Conservation (phyloP, 2,113 vertebrate genomes). For the Heteronetta atricapilla region DNA sequence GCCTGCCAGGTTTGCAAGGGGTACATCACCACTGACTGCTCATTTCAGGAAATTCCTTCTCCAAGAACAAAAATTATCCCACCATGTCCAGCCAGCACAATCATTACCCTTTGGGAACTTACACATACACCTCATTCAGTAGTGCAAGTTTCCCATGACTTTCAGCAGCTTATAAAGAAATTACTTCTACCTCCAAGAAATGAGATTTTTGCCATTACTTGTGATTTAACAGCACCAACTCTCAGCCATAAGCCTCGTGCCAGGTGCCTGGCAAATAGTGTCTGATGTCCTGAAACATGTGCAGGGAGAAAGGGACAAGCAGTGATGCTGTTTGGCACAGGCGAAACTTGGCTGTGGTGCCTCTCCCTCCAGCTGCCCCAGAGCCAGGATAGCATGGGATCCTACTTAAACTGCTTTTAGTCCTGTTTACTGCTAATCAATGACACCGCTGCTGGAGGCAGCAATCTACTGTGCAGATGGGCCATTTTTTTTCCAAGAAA, state of each 20-base stretch:
- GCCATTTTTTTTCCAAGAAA: background rate
- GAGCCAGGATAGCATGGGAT: background rate
- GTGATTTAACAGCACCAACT: background rate
- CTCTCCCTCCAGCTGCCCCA: background rate
- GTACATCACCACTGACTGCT: background rate
- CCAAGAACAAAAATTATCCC: background rate
- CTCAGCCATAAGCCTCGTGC: background rate
- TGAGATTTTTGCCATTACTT: background rate
- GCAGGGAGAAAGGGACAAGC: background rate
- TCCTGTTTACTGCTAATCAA: background rate
- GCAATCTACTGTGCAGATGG: background rate
- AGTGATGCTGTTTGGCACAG: background rate
- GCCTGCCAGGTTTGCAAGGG: accelerated
- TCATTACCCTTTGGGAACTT: background rate
- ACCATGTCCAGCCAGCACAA: background rate
- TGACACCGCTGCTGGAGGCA: background rate
- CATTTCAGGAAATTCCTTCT: background rate
- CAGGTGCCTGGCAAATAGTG: background rate
- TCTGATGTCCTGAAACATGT: accelerated
- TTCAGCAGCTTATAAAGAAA: conserved; percentile 6
- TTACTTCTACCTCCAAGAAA: background rate
- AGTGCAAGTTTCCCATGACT: background rate
- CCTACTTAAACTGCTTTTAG: background rate
- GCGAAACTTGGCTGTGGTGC: background rate
- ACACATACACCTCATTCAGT: background rate